Evolutionary conservation across 2,797 vertebrate genomes (phyloP), one percentile per base, ranked within the genome.

Genomic region (Chaetodon trifasciatus): DNA sequence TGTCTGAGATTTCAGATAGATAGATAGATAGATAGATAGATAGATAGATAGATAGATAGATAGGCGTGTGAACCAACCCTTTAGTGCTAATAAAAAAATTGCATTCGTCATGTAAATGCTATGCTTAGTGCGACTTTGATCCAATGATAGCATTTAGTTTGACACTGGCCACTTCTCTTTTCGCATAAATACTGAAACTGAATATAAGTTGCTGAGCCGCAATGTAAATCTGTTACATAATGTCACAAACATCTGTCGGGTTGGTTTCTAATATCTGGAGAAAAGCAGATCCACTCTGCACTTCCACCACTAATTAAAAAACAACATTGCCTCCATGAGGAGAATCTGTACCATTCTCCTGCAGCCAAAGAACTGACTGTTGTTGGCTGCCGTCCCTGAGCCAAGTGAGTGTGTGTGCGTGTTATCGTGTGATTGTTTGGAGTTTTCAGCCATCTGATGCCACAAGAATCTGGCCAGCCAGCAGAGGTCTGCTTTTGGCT

Each of bases 401-500:
- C 91, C 70, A 55, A 8, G 58, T 74, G 53, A 67, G 76, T 67
- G 77, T 77, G 84, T 65, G 74, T 70, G 67, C 70, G 63, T 72
- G 79, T 82, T 69, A 82, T 85, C 55, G 69, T 83, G 78, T 73
- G 76, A 91, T 90, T 92, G 88, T 92, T 91, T 91, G 83, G 79
- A 77, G 64, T 88, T 84, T 86, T 87, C 80, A 82, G 88, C 75
- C 78, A 88, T 88, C 79, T 42, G 83, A 91, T 87, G 89, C 91
- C 85, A 91, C 78, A 83, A 89, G 87, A 86, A 91, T 91, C 85
- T 88, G 90, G 87, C 86, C 71, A 67, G 83, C 79, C 76, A 91
- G 88, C 91, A 82, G 86, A 79, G 88, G 81, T 89, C 86, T 92
- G 91, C 84, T 84, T 82, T 81, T 89, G 88, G 92, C 87, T 79